Conservation (phyloP, 2,797 vertebrate genomes). For the Premnoplex brunnescens region DNA sequence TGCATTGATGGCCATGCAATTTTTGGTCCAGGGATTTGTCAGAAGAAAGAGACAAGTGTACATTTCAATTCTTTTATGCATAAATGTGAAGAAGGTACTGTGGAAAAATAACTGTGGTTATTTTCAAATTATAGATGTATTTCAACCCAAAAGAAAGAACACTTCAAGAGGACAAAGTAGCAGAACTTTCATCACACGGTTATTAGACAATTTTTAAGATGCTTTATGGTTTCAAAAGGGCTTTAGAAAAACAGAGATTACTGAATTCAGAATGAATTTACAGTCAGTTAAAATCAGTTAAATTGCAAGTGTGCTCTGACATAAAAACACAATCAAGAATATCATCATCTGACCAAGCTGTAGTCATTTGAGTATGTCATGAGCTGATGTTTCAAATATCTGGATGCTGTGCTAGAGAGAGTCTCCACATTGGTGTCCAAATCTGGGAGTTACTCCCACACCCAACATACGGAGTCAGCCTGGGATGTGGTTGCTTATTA, state of each 20-base stretch:
- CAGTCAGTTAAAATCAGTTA: background rate
- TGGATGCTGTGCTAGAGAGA: slow-evolving; percentile 41
- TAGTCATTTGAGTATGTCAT: slow-evolving; percentile 9
- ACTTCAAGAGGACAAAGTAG: background rate
- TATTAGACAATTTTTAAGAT: background rate
- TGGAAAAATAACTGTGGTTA: background rate
- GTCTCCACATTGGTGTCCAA: slow-evolving; percentile 57
- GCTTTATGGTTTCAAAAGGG: background rate
- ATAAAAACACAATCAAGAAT: background rate
- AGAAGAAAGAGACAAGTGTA: background rate
- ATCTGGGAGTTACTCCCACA: slow-evolving; percentile 70
- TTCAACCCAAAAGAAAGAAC: background rate
- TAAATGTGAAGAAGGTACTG: background rate
- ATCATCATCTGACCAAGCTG: background rate
- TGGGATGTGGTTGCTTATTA: slow-evolving; percentile 53
- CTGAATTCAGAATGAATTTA: background rate
- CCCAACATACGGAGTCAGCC: slow-evolving; percentile 29
- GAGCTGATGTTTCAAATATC: slow-evolving; percentile 2
- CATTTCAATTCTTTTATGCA: background rate
- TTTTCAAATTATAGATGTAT: background rate
- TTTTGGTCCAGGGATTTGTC: background rate
- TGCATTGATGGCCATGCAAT: background rate
- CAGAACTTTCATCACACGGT: background rate
- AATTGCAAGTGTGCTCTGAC: background rate
- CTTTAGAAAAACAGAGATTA: background rate